phyloP scores from a whole-genome alignment of 2,797 vertebrate species.

The Sylvilagus floridanus region DNA sequence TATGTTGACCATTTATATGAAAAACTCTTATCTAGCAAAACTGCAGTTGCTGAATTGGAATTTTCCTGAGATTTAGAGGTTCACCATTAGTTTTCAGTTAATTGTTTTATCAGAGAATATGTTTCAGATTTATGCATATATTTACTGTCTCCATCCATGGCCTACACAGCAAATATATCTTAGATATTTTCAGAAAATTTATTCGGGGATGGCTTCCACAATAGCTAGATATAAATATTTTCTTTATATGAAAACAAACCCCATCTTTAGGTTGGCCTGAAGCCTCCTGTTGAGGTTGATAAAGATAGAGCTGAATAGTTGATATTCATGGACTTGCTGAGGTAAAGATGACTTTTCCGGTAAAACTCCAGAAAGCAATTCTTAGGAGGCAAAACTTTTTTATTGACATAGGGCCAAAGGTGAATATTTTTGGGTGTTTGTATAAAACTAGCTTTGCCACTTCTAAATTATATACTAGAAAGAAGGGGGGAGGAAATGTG shows the following conservation, averaged over 20 bases:
- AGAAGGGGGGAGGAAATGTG: background rate
- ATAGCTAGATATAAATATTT: background rate
- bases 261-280: background rate
- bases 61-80: background rate
- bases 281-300: background rate
- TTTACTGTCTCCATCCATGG: background rate
- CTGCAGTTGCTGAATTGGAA: background rate
- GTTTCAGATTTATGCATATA: background rate
- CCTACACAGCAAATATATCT: background rate
- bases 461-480: slow-evolving; percentile 51
- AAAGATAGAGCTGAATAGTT: background rate
- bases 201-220: background rate
- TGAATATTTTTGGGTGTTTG: slow-evolving; percentile 66
- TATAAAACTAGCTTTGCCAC: slow-evolving; percentile 53
- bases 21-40: background rate
- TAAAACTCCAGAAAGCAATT: slow-evolving; percentile 57
- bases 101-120: background rate
- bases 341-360: slow-evolving; percentile 13
- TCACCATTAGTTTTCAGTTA: slow-evolving; percentile 37
- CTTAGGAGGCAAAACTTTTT: slow-evolving; percentile 28
- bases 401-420: slow-evolving; percentile 46
- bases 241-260: background rate
- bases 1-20: too few species aligned
- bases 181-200: background rate
- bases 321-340: slow-evolving; percentile 32